A percentile compares a stretch with the other conserved stretches of the same genome.
Evolutionary conservation across 2,113 vertebrate species (phyloP).

Genomic region (Lophura nycthemera): DNA sequence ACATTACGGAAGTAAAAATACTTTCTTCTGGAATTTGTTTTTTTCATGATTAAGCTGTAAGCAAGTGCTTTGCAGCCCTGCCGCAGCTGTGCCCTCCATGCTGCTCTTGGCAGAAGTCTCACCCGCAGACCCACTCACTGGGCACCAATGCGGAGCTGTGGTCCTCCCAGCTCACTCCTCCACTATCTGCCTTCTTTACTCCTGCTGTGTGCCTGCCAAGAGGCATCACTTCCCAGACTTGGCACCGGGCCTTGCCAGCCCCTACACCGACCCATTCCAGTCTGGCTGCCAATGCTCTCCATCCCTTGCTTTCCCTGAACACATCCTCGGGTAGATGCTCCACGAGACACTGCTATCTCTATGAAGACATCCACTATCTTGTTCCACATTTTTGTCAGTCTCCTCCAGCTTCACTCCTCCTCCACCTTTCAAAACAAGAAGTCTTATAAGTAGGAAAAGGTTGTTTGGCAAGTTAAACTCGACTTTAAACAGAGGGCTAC

Average conservation of each 20-base stretch:
- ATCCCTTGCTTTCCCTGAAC: background rate
- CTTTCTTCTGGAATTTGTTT: background rate
- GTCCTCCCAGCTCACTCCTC: background rate
- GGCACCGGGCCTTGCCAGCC: background rate
- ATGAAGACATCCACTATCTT: background rate
- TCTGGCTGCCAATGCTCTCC: background rate
- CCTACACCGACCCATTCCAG: background rate
- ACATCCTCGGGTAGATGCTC: background rate
- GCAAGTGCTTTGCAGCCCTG: background rate
- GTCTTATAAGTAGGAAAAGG: background rate
- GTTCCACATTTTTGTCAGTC: background rate
- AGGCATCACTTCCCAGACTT: background rate
- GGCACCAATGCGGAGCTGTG: background rate
- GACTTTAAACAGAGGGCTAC: conserved; percentile 1
- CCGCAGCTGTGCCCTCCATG: background rate
- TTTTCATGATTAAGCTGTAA: background rate
- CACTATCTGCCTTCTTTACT: background rate
- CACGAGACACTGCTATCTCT: background rate
- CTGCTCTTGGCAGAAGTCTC: background rate
- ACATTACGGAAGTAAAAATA: background rate
- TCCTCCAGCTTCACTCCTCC: background rate
- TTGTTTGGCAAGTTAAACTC: conserved; percentile 27
- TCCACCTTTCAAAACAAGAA: background rate
- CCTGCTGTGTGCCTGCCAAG: background rate
- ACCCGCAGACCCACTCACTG: background rate